Base-by-base conservation (phyloP, 1,140 invertebrate genomes). In the Pseudobourletiella spinata region DNA sequence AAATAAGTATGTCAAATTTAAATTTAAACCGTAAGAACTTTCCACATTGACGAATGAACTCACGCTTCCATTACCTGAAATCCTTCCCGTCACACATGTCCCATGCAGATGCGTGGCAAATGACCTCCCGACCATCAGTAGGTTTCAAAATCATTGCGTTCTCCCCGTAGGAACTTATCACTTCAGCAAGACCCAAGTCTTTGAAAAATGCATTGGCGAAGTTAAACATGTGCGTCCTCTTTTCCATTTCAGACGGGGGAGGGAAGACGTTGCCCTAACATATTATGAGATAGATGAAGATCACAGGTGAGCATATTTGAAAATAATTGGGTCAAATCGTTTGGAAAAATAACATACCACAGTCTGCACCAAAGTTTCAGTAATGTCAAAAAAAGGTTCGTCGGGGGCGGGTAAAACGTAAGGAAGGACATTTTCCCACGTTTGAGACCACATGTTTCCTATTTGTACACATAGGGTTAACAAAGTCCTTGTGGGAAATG, bases 391-490 rank as follows among this genome's bases (percentile, higher is more conserved):
- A 14, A 59, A 55, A 3, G 64, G 4, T 14, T 52, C 65, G 24
- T 70, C 56, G 43, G 68, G 66, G 51, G 42, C 72, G 2, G 74
- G 74, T 24, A 57, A 54, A 14, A 74, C 63, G 14, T 72, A 28
- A 32, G 67, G 51, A 46, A 69, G 68, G 30, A 76, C 64, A 55
- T 69, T 65, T 29, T 69, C 68, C 89, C 89, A 93, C 15, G 85
- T 86, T 73, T 94, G 90, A 0, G 80, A 87, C 85, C 88, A 93
- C 83, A 92, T 89, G 71, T 93, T 91, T 8, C 81, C 80, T 82
- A 57, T 18, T 65, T 16, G 14, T 57, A 15, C 26, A 42, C 3
- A 59, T 15, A 44, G 2, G 46, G 43, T n/a, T 24, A 42, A 50
- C 30, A 25, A 3, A 28, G 6, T 30, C 6, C 18, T 22, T 29